phyloP scores from a whole-genome alignment of 2,113 vertebrate species.

The Etheostoma cragini region DNA sequence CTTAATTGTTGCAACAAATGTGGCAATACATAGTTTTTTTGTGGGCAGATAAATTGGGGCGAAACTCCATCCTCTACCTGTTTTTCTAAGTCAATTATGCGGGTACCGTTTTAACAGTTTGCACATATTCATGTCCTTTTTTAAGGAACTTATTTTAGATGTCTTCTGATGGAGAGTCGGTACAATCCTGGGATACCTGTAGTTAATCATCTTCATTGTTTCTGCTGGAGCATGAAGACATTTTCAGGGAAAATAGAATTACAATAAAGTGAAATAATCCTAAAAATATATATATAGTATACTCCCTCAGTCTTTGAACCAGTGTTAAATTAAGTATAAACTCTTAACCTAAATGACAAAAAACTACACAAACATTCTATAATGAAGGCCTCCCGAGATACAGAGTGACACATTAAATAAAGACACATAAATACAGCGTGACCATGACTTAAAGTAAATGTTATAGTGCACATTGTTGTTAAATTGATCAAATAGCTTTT shows the following conservation, averaged over 20 bases:
- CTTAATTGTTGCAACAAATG: background rate
- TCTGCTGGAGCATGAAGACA: background rate
- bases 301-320: too few species aligned
- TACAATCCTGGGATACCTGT: constrained; percentile 2
- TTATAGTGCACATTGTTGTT: background rate
- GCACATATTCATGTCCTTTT: background rate
- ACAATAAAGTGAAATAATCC: background rate
- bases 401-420: background rate
- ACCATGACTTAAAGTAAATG: background rate
- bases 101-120: background rate
- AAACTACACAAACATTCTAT: too few species aligned
- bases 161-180: background rate
- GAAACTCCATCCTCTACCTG: background rate
- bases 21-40: background rate
- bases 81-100: background rate
- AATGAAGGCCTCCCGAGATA: background rate
- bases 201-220: background rate
- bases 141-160: background rate
- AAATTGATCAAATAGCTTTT: background rate
- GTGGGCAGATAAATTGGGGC: background rate
- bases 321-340: background rate
- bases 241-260: background rate
- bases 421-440: too few species aligned
- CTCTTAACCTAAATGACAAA: background rate
- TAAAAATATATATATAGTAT: background rate